Conservation (phyloP, 1,140 invertebrate genomes). For the Leptonema lineaticorne region DNA sequence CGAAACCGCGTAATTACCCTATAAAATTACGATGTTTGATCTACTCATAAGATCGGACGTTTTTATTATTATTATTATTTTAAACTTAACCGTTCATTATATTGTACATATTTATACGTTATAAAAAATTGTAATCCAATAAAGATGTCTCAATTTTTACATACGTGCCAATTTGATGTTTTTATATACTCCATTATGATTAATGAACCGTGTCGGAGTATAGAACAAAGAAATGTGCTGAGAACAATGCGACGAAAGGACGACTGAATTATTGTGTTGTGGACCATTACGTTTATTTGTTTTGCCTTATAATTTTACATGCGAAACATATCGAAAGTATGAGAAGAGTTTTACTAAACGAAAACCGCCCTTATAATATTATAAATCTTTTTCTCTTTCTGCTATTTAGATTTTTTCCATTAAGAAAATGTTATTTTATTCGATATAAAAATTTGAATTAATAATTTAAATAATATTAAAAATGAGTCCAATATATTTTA, state of each 20-base stretch:
- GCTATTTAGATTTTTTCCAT: no score
- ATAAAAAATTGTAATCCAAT: background rate
- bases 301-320: background rate
- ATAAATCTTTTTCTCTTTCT: no score
- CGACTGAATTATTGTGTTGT: background rate
- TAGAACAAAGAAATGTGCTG: background rate
- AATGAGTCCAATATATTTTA: no score
- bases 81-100: background rate
- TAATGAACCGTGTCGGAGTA: constrained; percentile 6
- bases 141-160: background rate
- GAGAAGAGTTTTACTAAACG: no score
- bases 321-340: no score
- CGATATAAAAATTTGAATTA: no score
- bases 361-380: no score
- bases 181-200: constrained; percentile 9
- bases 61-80: background rate
- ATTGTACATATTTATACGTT: background rate
- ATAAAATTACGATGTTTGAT: background rate
- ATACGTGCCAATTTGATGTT: background rate
- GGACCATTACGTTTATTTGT: background rate
- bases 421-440: no score
- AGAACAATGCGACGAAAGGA: constrained; percentile 1
- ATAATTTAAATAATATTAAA: no score
- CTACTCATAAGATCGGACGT: no score
- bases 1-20: background rate